Evolutionary conservation across 2,797 vertebrate genomes (phyloP), one percentile per base, ranked within the genome.

Genomic region (Pseudomugil tenellus): DNA sequence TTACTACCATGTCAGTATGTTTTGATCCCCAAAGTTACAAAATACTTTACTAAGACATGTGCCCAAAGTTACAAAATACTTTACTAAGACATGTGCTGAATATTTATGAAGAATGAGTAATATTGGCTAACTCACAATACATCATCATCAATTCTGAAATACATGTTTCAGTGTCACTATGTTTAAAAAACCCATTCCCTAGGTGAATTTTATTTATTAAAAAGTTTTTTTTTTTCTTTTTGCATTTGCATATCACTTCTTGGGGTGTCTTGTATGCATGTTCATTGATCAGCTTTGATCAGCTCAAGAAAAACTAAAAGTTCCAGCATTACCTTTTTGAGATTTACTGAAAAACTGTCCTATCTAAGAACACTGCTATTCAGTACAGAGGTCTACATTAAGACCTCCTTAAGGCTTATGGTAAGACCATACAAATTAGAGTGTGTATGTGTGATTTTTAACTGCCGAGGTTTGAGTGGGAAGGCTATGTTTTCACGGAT

Each of bases 331-430:
- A 14, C 28, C 25, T 46, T 46, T 63, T 26, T n/a, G 10, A 37
- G 12, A 52, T 17, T 26, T 25, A n/a, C 8, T 26, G 12, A 31
- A 39, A 8, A 23, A 12, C 3, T 32, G 14, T 68, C 56, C 56
- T 67, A 58, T 75, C 70, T 74, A 28, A 57, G 72, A 62, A 81
- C 26, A 70, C 80, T 83, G 81, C 79, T 84, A 79, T 83, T 74
- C 83, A 84, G 81, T 84, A 77, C 54, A 60, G 67, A 16, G 34
- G 28, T 13, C 19, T n/a, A 31, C 12, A 51, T 35, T 49, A 41
- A 35, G 29, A 41, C 46, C 31, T 78, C 8, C 41, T 77, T 6
- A 54, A 59, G 8, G 62, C 73, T 80, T 66, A 71, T 76, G 43
- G 8, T 16, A 31, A 11, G 17, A 25, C 21, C 25, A 26, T 51